Evolutionary conservation across 2,888 invertebrate genomes (phyloP).

Genomic region (Megamerina dolium): DNA sequence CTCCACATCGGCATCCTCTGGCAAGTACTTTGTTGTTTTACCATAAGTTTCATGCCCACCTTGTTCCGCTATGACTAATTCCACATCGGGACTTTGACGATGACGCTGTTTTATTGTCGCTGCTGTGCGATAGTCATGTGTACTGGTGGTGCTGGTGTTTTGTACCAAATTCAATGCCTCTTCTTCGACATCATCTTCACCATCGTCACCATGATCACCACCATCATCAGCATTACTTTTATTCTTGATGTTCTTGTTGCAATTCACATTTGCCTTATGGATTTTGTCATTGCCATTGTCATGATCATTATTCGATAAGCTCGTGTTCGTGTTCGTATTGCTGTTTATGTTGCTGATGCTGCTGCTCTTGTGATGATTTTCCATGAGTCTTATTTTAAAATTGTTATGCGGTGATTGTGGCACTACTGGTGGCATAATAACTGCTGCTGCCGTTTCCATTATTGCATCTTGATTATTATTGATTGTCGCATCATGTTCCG

Average conservation of each 20-base stretch:
- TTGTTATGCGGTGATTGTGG: constrained; percentile 31
- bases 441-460: constrained; percentile 13
- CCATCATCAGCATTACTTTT: constrained; percentile 10
- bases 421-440: constrained; percentile 17
- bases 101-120: constrained; percentile 2
- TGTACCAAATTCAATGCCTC: constrained; percentile 47
- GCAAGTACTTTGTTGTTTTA: constrained; percentile 6
- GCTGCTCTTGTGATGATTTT: constrained; percentile 32
- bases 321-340: constrained; percentile 6
- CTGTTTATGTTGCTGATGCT: constrained; percentile 20
- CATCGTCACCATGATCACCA: constrained; percentile 10
- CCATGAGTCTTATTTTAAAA: constrained; percentile 40
- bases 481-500: constrained; percentile 20
- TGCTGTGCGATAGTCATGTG: constrained; percentile 16
- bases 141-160: constrained; percentile 20
- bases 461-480: constrained; percentile 21
- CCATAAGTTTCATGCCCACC: constrained; percentile 2
- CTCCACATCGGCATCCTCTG: constrained; percentile 6
- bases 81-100: neutral
- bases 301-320: neutral
- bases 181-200: constrained; percentile 30
- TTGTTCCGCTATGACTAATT: neutral
- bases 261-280: constrained; percentile 1
- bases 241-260: constrained; percentile 8
- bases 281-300: neutral